A percentile compares a stretch with the other conserved stretches of the same genome.
Evolutionary conservation across 2,797 vertebrate species (phyloP).

Genomic region (Falco peregrinus): DNA sequence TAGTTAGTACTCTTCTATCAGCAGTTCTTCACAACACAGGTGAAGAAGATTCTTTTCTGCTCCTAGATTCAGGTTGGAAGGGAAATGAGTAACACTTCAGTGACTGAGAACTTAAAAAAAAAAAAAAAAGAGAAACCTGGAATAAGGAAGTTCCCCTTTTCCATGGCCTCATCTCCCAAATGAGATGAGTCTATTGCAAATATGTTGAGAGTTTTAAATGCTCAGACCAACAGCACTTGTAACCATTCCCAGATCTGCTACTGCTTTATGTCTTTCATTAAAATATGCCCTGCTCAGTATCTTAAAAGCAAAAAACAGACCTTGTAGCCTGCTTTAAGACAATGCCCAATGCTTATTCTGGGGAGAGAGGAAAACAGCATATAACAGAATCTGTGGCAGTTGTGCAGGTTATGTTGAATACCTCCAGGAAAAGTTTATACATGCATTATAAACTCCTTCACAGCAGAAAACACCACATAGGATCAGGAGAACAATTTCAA

Average conservation of each 20-base stretch:
- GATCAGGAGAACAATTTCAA: not conserved
- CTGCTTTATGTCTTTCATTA: not conserved
- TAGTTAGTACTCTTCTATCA: not conserved
- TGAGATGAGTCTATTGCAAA: fast-evolving
- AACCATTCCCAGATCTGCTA: not conserved
- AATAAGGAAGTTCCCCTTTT: not conserved
- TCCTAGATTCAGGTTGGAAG: not conserved
- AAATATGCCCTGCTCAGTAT: not conserved
- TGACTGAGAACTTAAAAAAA: not conserved
- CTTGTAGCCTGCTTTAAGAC: not conserved
- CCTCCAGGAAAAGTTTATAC: not conserved
- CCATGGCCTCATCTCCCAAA: not conserved
- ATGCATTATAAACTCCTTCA: not conserved
- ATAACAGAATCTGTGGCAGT: not conserved
- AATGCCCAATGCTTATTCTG: not conserved
- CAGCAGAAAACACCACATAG: not conserved
- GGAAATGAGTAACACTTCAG: not conserved
- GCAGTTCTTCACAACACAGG: not conserved
- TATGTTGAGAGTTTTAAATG: not conserved
- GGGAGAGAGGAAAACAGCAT: not conserved
- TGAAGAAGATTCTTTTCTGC: not conserved
- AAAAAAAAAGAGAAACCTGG: not conserved
- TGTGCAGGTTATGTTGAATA: not conserved
- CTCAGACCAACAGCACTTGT: not conserved
- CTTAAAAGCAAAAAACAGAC: not conserved